These are phyloP conservation scores for Datnioides undecimradiatus DNA, from an alignment of 2,113 vertebrate species.

Conservation along the genomic window DNA sequence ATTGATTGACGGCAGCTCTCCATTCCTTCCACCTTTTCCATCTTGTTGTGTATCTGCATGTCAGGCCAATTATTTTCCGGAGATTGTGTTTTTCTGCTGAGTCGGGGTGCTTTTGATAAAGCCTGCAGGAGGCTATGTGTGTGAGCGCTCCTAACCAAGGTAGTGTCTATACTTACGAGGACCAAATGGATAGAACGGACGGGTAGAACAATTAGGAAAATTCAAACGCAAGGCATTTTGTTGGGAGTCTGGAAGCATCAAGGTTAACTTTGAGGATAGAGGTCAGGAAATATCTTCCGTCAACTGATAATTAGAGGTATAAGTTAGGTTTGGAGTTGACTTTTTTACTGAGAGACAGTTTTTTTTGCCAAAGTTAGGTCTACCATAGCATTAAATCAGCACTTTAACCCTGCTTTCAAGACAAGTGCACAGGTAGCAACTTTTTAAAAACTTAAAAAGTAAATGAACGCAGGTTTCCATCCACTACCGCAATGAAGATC, in stretches of 20 bases:
- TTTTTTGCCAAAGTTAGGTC: not conserved
- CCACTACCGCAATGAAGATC: not conserved
- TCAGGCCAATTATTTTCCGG: constrained; percentile 59
- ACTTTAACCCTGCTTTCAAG: not conserved
- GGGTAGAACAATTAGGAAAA: constrained; percentile 5
- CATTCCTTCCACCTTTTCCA: constrained; percentile 42
- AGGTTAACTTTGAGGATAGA: constrained; percentile 3
- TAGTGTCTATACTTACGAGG: constrained; percentile 11
- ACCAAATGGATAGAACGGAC: not conserved
- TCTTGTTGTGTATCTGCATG: constrained; percentile 49
- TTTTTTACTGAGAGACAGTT: not conserved
- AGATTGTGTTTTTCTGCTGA: constrained; percentile 60
- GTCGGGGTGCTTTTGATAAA: constrained; percentile 40
- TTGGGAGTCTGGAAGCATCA: not conserved
- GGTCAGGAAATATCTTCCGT: not conserved
- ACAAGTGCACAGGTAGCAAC: not conserved
- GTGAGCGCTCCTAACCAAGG: not conserved
- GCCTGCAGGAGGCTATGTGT: constrained; percentile 29
- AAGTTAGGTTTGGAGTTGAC: no score
- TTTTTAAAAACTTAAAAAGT: no score
- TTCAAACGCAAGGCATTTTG: constrained; percentile 9
- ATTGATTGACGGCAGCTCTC: constrained; percentile 65
- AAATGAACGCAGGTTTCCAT: not conserved
- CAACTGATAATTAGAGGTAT: not conserved
- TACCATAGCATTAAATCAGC: not conserved